Base-by-base conservation (phyloP, 1,140 invertebrate species). In the Aphis craccivora region DNA sequence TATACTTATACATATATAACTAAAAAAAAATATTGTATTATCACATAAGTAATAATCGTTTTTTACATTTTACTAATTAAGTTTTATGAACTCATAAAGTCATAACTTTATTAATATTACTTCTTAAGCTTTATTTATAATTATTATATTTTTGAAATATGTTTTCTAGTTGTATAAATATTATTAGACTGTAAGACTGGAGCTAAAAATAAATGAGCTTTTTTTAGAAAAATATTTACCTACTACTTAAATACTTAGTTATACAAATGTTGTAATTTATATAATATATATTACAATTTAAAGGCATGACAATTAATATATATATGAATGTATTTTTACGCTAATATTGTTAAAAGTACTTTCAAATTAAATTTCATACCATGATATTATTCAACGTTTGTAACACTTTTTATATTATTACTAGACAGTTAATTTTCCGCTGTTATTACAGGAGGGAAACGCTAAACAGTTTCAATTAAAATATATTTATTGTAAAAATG, bases 181-280 rank as follows among this genome's bases (percentile, higher is more conserved):
- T 40, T 86, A 86, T 53, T 93, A 93, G 91, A 51, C 48, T 37
- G 81, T 93, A 93, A 93, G 91, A 93, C 91, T 93, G 91, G 91
- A 93, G 37, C 25, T 86, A 86, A 86, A 40, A 55, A 76, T 76
- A 23, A 35, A 35, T 48, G 43, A 51, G 88, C 20, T 90, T 60
- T 90, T 90, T 90, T 40, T 90, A 90, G 51, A 35, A 89, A 55
- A 53, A 37, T 53, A 51, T 53, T 25, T 40, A n/a, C 25, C 22
- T 48, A 37, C 51, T 55, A 37, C n/a, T 23, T 89, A 89, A 83
- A 83, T 9, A 83, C 22, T 37, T 37, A 37, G 35, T 22, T 37
- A 22, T 37, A 83, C 37, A 35, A 81, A 81, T 81, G 2, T 37
- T 83, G 20, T 83, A 37, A 83, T 37, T 83, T 35, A 83, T 35